phyloP scores from a whole-genome alignment of 2,888 invertebrate genomes.

The Odontomyia ornata region DNA sequence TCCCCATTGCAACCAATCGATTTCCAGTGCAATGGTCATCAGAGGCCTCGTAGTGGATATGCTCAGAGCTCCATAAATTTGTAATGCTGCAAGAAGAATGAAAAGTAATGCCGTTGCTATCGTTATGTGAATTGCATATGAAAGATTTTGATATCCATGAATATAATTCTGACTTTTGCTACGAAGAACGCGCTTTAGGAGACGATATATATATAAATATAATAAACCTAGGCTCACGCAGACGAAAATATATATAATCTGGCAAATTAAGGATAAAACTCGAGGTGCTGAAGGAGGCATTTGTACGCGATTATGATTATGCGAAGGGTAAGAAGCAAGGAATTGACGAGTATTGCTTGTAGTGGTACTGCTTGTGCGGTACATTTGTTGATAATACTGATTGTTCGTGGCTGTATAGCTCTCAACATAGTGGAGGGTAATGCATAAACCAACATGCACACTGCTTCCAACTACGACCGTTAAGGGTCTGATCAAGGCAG shows the following conservation, averaged over 20 bases:
- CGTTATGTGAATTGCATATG: constrained; percentile 89
- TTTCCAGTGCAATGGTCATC: constrained; percentile 66
- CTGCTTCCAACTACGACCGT: constrained; percentile 81
- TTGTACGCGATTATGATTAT: constrained; percentile 53
- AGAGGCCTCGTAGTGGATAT: constrained; percentile 65
- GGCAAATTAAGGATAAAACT: constrained; percentile 79
- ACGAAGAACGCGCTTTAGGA: constrained; percentile 76
- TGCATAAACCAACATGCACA: constrained; percentile 81
- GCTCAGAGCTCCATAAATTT: constrained; percentile 82
- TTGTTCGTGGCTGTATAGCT: constrained; percentile 64
- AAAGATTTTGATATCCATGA: constrained; percentile 81
- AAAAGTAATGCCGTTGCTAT: constrained; percentile 87
- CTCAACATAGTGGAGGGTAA: constrained; percentile 83
- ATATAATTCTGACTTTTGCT: constrained; percentile 82
- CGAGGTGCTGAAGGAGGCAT: constrained; percentile 59
- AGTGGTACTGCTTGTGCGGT: constrained; percentile 7
- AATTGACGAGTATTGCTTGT: constrained; percentile 20
- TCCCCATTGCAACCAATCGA: constrained; percentile 91
- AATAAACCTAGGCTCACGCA: constrained; percentile 84
- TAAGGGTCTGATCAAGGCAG: constrained; percentile 78
- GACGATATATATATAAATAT: constrained; percentile 85
- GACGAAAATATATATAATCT: constrained; percentile 85
- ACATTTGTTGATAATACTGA: constrained; percentile 56
- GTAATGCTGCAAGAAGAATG: constrained; percentile 81
- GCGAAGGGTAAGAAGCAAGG: constrained; percentile 49